Conservation (phyloP, 1,140 invertebrate genomes). For the Glossosoma conforme region DNA sequence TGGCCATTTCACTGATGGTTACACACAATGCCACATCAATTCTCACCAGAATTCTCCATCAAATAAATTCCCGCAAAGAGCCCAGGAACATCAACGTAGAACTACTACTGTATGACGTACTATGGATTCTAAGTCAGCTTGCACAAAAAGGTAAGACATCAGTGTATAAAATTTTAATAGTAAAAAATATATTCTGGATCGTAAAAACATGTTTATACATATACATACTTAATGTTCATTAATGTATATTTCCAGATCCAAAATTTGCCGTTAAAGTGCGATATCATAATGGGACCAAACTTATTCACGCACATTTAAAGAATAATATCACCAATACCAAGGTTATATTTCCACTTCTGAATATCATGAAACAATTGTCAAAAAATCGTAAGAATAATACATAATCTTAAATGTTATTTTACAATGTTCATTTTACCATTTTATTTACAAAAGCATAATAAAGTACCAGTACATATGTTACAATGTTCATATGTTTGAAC, state of each 20-base stretch:
- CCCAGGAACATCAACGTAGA: constrained; percentile 37
- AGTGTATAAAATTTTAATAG: too few relatives aligned
- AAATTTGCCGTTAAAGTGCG: constrained; percentile 60
- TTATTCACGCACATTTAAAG: constrained; percentile 57
- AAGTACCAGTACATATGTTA: too few relatives aligned
- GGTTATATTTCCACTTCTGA: constrained; percentile 55
- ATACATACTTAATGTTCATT: too few relatives aligned
- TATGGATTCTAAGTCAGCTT: constrained; percentile 50
- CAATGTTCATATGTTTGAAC: too few relatives aligned
- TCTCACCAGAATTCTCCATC: constrained; percentile 44
- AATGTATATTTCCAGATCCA: constrained; percentile 50
- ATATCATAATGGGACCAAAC: constrained; percentile 53
- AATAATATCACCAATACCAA: constrained; percentile 58
- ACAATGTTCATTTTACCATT: too few relatives aligned
- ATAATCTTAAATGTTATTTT: too few relatives aligned
- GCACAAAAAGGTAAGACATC: constrained; percentile 35
- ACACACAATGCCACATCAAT: constrained; percentile 44
- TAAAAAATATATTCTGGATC: too few relatives aligned
- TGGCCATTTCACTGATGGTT: constrained; percentile 43
- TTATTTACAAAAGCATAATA: too few relatives aligned
- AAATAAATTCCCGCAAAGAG: constrained; percentile 38
- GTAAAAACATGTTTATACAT: too few relatives aligned
- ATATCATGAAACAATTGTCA: constrained; percentile 58
- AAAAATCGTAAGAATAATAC: constrained; percentile 58
- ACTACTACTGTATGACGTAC: constrained; percentile 42